Percentiles rank a stretch among this genome's conserved stretches.
phyloP scores from a whole-genome alignment of 2,113 vertebrate species.

The Ictidomys tridecemlineatus region DNA sequence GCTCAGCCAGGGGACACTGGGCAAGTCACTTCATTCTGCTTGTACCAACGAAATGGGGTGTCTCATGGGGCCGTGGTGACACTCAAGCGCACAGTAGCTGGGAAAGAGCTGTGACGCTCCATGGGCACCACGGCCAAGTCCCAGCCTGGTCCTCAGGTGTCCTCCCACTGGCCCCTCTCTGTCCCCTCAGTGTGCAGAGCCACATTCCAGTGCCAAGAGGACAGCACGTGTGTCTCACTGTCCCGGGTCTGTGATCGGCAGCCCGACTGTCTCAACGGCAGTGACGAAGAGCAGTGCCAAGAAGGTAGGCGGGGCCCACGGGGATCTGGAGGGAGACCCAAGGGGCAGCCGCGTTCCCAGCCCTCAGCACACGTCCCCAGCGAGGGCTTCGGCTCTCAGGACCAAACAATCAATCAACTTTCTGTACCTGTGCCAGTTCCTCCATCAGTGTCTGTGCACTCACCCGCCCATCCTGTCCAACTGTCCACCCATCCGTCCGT shows the following conservation, averaged over 20 bases:
- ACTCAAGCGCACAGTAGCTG: accelerated
- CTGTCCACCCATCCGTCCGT: no score
- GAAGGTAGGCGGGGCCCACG: constrained; percentile 85
- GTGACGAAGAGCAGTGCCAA: constrained; percentile 92
- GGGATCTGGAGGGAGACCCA: background rate
- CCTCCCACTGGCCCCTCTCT: background rate
- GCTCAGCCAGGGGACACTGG: background rate
- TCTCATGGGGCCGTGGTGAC: background rate
- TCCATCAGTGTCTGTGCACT: background rate
- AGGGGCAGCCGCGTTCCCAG: background rate
- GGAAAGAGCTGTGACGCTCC: accelerated
- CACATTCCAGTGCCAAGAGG: constrained; percentile 92
- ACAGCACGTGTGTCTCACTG: constrained; percentile 93
- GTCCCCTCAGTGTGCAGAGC: constrained; percentile 92
- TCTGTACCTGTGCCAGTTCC: no score
- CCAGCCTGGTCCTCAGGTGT: background rate
- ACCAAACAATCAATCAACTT: background rate
- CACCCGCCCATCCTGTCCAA: no score
- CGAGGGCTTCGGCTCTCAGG: background rate
- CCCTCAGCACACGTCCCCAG: background rate
- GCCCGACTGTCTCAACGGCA: constrained; percentile 91
- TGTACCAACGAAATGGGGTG: background rate
- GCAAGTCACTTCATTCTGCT: background rate
- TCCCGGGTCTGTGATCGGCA: constrained; percentile 92
- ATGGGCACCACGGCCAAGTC: accelerated